Percentiles rank a stretch among this genome's conserved stretches.
Conservation (phyloP, 2,888 invertebrate genomes). For the Mechanitis messenoides region DNA sequence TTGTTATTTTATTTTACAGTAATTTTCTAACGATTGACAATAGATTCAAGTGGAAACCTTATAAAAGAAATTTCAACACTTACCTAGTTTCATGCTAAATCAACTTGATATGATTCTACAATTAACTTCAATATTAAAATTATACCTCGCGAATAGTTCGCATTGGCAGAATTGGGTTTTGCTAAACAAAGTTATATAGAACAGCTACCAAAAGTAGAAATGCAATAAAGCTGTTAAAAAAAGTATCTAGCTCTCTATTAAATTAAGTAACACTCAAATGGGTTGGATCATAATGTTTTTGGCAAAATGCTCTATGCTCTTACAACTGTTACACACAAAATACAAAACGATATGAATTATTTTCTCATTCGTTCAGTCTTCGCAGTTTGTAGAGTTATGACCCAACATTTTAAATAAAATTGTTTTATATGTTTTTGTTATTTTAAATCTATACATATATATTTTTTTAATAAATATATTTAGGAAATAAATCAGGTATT, state of each 20-base stretch:
- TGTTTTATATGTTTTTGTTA: constrained; percentile 55
- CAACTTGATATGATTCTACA: constrained; percentile 68
- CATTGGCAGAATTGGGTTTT: constrained; percentile 16
- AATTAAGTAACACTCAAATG: constrained; percentile 20
- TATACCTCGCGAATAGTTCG: constrained; percentile 31
- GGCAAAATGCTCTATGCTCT: constrained; percentile 56
- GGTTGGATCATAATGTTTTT: constrained; percentile 27
- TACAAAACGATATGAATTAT: constrained; percentile 75
- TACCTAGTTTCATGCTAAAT: constrained; percentile 64
- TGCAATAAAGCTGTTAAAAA: constrained; percentile 18
- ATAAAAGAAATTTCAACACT: constrained; percentile 73
- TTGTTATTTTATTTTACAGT: constrained; percentile 74
- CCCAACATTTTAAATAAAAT: constrained; percentile 63
- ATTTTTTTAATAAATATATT: constrained; percentile 18
- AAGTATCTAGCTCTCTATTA: constrained; percentile 22
- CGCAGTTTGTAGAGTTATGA: constrained; percentile 69
- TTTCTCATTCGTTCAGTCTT: constrained; percentile 74
- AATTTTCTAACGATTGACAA: constrained; percentile 73
- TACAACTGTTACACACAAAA: constrained; percentile 63
- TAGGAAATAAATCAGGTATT: neutral
- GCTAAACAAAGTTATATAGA: constrained; percentile 3
- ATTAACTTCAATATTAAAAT: constrained; percentile 46
- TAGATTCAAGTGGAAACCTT: constrained; percentile 67
- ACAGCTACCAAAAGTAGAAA: constrained; percentile 5
- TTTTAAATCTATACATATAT: constrained; percentile 51